Conservation (phyloP, 2,797 vertebrate species). For the Semaprochilodus insignis region DNA sequence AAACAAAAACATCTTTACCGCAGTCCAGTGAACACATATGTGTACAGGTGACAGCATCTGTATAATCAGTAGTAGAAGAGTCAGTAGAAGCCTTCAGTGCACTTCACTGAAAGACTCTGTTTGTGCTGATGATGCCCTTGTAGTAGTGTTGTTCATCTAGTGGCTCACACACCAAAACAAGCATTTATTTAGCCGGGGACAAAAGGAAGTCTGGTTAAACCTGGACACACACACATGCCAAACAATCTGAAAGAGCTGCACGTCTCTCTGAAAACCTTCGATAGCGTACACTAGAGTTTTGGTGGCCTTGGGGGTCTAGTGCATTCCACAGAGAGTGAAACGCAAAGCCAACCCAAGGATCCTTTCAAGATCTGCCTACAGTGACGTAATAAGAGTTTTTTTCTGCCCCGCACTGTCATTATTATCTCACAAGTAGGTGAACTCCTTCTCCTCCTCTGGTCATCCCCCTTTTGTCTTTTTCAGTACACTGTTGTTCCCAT, state of each 20-base stretch:
- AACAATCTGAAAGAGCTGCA: constrained; percentile 32
- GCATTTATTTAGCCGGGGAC: constrained; percentile 41
- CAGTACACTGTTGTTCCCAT: constrained; percentile 87
- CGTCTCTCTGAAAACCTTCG: constrained; percentile 53
- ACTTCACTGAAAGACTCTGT: not conserved
- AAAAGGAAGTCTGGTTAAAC: constrained; percentile 44
- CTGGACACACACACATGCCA: not conserved
- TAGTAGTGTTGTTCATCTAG: constrained; percentile 12
- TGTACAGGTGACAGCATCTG: not conserved
- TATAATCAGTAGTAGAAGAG: not conserved
- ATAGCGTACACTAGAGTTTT: constrained; percentile 46
- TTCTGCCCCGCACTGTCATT: constrained; percentile 78
- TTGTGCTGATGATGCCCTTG: not conserved
- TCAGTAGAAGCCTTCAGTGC: not conserved
- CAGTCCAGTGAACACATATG: not conserved
- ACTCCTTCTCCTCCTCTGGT: constrained; percentile 69
- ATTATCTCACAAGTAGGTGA: constrained; percentile 86
- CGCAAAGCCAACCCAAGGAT: constrained; percentile 81
- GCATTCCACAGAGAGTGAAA: constrained; percentile 80
- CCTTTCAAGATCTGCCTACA: constrained; percentile 86
- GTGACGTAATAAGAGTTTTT: constrained; percentile 88
- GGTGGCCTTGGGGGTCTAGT: constrained; percentile 50
- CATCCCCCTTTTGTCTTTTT: constrained; percentile 44
- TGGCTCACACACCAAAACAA: constrained; percentile 39
- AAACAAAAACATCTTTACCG: not conserved